Percentiles rank a stretch among this genome's conserved stretches.
phyloP scores from a whole-genome alignment of 2,113 vertebrate species.

The Empidonax traillii region DNA sequence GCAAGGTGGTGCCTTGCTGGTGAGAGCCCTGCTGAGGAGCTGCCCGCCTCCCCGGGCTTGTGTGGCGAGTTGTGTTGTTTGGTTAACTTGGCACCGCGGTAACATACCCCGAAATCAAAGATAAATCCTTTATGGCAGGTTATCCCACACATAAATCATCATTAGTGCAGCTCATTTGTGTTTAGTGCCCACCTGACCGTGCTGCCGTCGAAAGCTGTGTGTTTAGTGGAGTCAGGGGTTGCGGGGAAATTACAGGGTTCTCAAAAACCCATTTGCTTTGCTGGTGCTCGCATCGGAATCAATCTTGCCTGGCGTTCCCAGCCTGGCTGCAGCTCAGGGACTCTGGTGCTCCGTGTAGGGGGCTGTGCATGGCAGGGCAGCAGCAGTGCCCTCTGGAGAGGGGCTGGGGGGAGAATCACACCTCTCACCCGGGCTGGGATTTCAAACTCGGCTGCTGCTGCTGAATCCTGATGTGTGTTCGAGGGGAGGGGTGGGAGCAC shows the following conservation, averaged over 20 bases:
- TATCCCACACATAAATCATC: constrained; percentile 73
- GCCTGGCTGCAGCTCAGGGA: neutral
- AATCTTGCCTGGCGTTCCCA: constrained; percentile 60
- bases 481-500: neutral
- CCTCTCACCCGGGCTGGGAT: constrained; percentile 40
- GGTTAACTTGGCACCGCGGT: constrained; percentile 69
- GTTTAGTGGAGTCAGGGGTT: constrained; percentile 80
- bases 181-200: constrained; percentile 75
- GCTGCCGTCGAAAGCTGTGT: constrained; percentile 72
- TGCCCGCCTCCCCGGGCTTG: fast-evolving
- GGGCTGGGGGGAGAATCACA: neutral
- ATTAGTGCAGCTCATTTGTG: constrained; percentile 73
- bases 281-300: constrained; percentile 71
- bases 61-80: neutral
- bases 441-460: constrained; percentile 1
- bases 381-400: neutral
- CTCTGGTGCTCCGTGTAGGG: neutral
- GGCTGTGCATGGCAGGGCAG: neutral
- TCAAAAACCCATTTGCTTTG: constrained; percentile 80
- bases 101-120: constrained; percentile 74
- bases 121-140: constrained; percentile 69
- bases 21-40: neutral
- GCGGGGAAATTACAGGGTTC: constrained; percentile 77
- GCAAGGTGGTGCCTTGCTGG: neutral
- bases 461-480: neutral